Evolutionary conservation across 1,140 invertebrate species (phyloP), one percentile per base, ranked within the genome.

Genomic region (Dendrolimus punctatus): DNA sequence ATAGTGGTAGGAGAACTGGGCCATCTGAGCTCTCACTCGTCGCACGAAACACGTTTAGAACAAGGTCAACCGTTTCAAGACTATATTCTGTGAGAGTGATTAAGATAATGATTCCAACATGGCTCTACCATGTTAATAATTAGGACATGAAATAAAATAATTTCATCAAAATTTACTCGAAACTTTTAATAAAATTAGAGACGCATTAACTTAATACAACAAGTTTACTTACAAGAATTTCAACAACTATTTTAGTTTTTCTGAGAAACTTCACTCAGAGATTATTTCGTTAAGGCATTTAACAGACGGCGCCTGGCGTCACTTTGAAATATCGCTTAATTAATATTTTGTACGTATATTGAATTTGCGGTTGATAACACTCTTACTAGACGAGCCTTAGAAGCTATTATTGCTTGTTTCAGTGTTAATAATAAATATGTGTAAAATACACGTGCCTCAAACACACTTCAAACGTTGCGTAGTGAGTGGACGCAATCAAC

Each of bases 231-330:
- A 23, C 23, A 23, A 23, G 23, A 23, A 23, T 23, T 23, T 23
- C 23, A 23, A 23, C 23, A 23, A 23, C 23, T 23, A 23, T 23
- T 23, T 23, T 23, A 46, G 36, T 41, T 50, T 10, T 72, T 73
- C 66, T 50, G 57, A 63, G 71, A 63, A 72, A 55, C 49, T 54
- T 50, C 51, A 62, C 58, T 58, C 61, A 57, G 62, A 64, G 58
- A 66, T 68, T 69, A 75, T 76, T 71, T 80, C 71, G 64, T 75
- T 71, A 76, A 69, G 60, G 66, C 66, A 63, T 71, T 76, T 71
- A 74, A 64, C 59, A 62, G 66, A 57, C 65, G 73, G 73, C 71
- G 71, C 68, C 65, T 55, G 53, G 56, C 58, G 68, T 63, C 73
- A 66, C 53, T 49, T 49, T 68, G 70, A 71, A 67, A 76, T 73